These are phyloP conservation scores for Sardinella longiceps DNA, from an alignment of 2,797 vertebrate genomes.

Conservation along the genomic window DNA sequence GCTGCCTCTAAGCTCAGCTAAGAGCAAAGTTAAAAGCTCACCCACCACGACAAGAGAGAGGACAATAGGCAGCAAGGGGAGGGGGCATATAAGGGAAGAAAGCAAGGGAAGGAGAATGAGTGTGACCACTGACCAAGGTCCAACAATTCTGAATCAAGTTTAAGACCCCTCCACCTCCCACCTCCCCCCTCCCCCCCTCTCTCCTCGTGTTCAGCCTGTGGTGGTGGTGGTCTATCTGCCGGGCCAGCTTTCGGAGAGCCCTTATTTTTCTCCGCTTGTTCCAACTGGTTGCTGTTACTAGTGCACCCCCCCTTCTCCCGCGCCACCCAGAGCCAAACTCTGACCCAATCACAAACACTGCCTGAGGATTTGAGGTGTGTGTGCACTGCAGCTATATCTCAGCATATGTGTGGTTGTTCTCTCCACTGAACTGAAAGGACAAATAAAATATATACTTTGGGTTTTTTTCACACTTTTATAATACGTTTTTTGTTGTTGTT, in stretches of 20 bases:
- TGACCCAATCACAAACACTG: constrained; percentile 38
- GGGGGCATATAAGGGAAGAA: constrained; percentile 48
- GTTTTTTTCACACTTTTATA: background rate
- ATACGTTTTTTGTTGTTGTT: too few relatives aligned
- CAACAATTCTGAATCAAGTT: constrained; percentile 74
- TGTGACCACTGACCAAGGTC: constrained; percentile 73
- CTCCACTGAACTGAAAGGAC: constrained; percentile 33
- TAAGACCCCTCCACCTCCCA: constrained; percentile 69
- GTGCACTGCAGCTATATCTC: constrained; percentile 22
- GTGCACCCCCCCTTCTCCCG: constrained; percentile 30
- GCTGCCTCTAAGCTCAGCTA: constrained; percentile 68
- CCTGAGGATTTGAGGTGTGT: constrained; percentile 32
- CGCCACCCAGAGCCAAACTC: constrained; percentile 26
- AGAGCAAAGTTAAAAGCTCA: constrained; percentile 77
- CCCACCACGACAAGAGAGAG: constrained; percentile 41
- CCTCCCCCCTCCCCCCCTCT: constrained; percentile 60
- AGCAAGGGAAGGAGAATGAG: constrained; percentile 48
- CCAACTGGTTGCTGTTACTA: constrained; percentile 62
- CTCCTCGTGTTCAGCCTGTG: constrained; percentile 40
- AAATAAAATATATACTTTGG: constrained; percentile 32
- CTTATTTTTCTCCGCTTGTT: constrained; percentile 71
- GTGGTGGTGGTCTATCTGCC: background rate
- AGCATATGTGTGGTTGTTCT: background rate
- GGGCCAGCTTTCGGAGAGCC: constrained; percentile 55
- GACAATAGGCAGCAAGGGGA: constrained; percentile 30